Conservation (phyloP, 1,140 invertebrate species). For the Agraylea sexmaculata region DNA sequence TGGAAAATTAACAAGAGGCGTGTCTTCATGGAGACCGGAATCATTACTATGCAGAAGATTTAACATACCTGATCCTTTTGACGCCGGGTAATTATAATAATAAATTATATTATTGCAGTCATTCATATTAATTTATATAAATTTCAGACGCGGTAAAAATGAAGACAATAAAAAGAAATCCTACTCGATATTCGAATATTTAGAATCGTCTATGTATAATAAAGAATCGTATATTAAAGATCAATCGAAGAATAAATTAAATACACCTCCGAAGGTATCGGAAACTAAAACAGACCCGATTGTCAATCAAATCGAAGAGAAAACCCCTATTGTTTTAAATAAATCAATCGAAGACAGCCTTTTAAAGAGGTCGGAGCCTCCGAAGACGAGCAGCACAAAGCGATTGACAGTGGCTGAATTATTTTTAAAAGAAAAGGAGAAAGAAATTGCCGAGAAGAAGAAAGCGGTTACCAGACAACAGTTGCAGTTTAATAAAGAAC, state of each 20-base stretch:
- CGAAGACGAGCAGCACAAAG: conserved; percentile 23
- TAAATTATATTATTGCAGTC: conserved; percentile 1
- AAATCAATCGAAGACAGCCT: not conserved
- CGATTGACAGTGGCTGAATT: conserved; percentile 39
- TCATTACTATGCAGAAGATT: conserved; percentile 83
- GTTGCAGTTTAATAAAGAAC: conserved; percentile 12
- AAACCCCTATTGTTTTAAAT: not conserved
- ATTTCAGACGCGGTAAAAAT: conserved; percentile 21
- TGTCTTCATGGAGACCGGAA: conserved; percentile 74
- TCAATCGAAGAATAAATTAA: conserved; percentile 24
- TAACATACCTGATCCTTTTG: conserved; percentile 82
- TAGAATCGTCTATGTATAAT: conserved; percentile 46
- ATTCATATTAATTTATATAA: conserved; percentile 1
- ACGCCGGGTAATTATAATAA: conserved; percentile 31
- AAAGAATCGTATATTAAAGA: conserved; percentile 43
- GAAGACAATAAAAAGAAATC: conserved; percentile 46
- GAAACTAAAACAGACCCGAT: not conserved
- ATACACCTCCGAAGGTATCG: not conserved
- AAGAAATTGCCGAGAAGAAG: conserved; percentile 19
- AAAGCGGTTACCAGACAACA: conserved; percentile 21
- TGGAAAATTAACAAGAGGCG: conserved; percentile 63
- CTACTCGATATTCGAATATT: conserved; percentile 64
- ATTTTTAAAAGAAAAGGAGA: conserved; percentile 37
- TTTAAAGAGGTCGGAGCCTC: conserved; percentile 1
- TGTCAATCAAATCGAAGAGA: not conserved